A percentile compares a stretch with the other conserved stretches of the same genome.
Conservation (phyloP, 1,140 invertebrate genomes). For the Pseudachorutes palmiensis region DNA sequence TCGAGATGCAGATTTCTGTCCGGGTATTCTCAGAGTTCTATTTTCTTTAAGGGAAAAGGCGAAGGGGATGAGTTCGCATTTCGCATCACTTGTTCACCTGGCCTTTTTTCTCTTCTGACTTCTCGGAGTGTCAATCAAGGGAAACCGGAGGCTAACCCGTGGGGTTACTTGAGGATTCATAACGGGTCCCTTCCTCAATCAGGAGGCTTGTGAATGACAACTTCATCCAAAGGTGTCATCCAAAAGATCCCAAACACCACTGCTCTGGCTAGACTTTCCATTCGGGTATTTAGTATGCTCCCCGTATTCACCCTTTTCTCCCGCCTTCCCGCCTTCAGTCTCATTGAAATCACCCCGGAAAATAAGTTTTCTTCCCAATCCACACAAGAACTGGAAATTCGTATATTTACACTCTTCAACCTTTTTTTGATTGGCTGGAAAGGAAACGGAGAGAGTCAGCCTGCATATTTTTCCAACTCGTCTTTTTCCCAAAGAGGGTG, state of each 20-base stretch:
- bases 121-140: neutral
- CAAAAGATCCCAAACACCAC: neutral
- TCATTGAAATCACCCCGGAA: conserved; percentile 41
- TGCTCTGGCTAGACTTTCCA: neutral
- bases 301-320: neutral
- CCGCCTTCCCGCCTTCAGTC: conserved; percentile 24
- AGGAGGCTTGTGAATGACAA: neutral
- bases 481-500: neutral
- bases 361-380: conserved; percentile 27
- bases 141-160: no score
- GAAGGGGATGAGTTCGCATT: no score
- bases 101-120: neutral
- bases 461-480: conserved; percentile 4
- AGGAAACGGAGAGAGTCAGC: conserved; percentile 14
- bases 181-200: neutral
- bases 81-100: neutral
- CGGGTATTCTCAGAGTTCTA: conserved; percentile 11
- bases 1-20: neutral
- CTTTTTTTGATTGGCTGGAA: conserved; percentile 2
- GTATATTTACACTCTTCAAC: neutral
- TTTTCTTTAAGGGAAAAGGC: conserved; percentile 18
- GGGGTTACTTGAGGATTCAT: neutral
- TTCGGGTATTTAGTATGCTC: conserved; percentile 9
- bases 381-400: conserved; percentile 33
- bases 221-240: neutral